Conservation (phyloP, 1,140 invertebrate species). For the Penaeus indicus region DNA sequence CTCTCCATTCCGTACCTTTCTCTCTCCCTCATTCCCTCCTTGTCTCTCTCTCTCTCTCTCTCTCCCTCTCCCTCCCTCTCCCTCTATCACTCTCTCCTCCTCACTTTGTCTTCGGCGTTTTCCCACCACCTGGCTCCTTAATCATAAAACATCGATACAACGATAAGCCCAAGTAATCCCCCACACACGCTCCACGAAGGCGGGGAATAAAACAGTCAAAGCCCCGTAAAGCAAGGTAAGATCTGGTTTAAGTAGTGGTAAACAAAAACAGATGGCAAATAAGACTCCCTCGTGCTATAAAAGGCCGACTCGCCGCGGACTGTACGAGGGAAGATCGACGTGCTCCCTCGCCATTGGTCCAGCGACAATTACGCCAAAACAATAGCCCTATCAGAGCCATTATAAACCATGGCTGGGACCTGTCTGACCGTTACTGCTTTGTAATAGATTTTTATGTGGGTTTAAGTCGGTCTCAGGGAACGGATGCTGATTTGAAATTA, state of each 20-base stretch:
- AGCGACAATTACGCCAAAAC: slow-evolving; percentile 48
- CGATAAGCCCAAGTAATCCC: slow-evolving; percentile 14
- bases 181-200: neutral
- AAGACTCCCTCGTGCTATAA: slow-evolving; percentile 27
- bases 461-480: slow-evolving; percentile 43
- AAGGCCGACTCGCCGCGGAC: slow-evolving; percentile 15
- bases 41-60: too few relatives aligned
- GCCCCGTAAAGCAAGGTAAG: slow-evolving; percentile 50
- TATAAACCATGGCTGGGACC: slow-evolving; percentile 45
- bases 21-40: too few relatives aligned
- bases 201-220: slow-evolving; percentile 42
- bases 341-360: slow-evolving; percentile 27
- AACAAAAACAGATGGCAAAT: slow-evolving; percentile 36
- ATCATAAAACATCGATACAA: neutral
- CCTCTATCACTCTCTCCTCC: too few relatives aligned
- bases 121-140: too few relatives aligned
- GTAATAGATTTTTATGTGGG: slow-evolving; percentile 58
- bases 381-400: slow-evolving; percentile 53
- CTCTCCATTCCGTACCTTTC: too few relatives aligned
- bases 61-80: too few relatives aligned
- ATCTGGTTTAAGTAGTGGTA: slow-evolving; percentile 43
- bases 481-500: slow-evolving; percentile 49
- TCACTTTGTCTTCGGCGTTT: too few relatives aligned
- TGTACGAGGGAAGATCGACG: slow-evolving; percentile 23
- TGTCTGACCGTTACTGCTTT: slow-evolving; percentile 47